Percentiles rank a stretch among this genome's conserved stretches.
Conservation (phyloP, 2,113 vertebrate genomes). For the Melanostigma gelatinosum region DNA sequence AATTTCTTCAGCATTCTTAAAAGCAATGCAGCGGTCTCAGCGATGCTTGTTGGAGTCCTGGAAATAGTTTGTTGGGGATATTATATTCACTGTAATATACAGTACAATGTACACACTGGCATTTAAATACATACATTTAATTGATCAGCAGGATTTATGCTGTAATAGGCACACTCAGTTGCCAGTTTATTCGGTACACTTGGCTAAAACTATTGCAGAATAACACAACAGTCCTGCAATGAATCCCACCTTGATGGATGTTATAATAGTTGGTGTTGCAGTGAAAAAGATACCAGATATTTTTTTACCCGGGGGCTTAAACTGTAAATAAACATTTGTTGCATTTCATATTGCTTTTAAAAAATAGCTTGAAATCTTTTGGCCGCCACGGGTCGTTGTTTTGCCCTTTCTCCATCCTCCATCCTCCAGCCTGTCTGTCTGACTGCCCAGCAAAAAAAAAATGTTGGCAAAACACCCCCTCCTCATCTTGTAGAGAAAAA, state of each 20-base stretch:
- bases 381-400: slow-evolving; percentile 35
- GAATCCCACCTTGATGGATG: background rate
- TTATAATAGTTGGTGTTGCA: background rate
- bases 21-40: background rate
- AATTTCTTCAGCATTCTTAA: background rate
- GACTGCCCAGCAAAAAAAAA: slow-evolving; percentile 59
- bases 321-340: background rate
- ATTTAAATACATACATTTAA: background rate
- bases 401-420: background rate
- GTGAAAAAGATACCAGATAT: background rate
- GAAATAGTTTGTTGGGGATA: background rate
- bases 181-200: background rate
- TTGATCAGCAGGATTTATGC: background rate
- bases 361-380: background rate
- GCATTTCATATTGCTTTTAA: background rate
- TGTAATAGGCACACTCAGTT: background rate
- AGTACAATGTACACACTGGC: too few relatives aligned
- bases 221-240: background rate
- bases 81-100: background rate
- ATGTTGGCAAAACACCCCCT: slow-evolving; percentile 70
- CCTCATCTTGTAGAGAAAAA: slow-evolving; percentile 57
- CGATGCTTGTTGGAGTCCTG: background rate
- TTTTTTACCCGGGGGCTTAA: background rate
- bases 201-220: background rate
- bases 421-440: slow-evolving; percentile 9